Evolutionary conservation across 1,140 invertebrate species (phyloP).

Genomic region (Cydia splendana): DNA sequence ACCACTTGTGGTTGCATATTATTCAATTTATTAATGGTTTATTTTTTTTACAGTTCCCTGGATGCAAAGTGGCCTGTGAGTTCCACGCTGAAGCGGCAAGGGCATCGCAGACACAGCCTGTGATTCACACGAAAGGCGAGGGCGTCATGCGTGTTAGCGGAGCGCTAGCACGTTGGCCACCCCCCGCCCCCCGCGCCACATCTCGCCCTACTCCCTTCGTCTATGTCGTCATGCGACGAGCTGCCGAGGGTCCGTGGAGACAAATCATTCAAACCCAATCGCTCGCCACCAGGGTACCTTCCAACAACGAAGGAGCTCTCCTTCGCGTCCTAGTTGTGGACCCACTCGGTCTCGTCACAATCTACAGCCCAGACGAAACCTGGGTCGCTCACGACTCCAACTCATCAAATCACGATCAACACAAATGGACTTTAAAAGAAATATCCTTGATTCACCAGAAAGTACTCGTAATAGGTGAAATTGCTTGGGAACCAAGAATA

Average conservation of each 20-base stretch:
- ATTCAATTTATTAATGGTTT: slow-evolving; percentile 27
- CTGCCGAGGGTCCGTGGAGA: slow-evolving; percentile 82
- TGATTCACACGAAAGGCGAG: slow-evolving; percentile 84
- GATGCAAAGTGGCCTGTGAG: slow-evolving; percentile 84
- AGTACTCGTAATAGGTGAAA: slow-evolving; percentile 87
- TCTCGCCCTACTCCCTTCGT: slow-evolving; percentile 81
- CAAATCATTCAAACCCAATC: slow-evolving; percentile 84
- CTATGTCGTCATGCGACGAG: slow-evolving; percentile 85
- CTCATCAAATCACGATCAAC: slow-evolving; percentile 76
- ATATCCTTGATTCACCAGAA: slow-evolving; percentile 86
- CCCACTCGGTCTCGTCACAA: slow-evolving; percentile 83
- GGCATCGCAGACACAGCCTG: slow-evolving; percentile 82
- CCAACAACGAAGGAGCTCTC: slow-evolving; percentile 80
- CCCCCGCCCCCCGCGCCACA: slow-evolving; percentile 77
- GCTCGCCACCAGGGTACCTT: slow-evolving; percentile 81
- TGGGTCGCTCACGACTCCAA: slow-evolving; percentile 82
- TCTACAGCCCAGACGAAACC: slow-evolving; percentile 84
- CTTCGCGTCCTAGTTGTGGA: slow-evolving; percentile 84
- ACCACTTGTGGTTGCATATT: neutral
- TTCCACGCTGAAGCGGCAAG: slow-evolving; percentile 83
- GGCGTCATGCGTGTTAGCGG: slow-evolving; percentile 82
- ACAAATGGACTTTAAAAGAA: slow-evolving; percentile 83
- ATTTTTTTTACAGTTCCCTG: slow-evolving; percentile 82
- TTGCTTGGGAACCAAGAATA: slow-evolving; percentile 86
- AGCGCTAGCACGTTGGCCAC: slow-evolving; percentile 82